A percentile compares a stretch with the other conserved stretches of the same genome.
phyloP scores from a whole-genome alignment of 2,113 vertebrate species.

The Cettia cetti region DNA sequence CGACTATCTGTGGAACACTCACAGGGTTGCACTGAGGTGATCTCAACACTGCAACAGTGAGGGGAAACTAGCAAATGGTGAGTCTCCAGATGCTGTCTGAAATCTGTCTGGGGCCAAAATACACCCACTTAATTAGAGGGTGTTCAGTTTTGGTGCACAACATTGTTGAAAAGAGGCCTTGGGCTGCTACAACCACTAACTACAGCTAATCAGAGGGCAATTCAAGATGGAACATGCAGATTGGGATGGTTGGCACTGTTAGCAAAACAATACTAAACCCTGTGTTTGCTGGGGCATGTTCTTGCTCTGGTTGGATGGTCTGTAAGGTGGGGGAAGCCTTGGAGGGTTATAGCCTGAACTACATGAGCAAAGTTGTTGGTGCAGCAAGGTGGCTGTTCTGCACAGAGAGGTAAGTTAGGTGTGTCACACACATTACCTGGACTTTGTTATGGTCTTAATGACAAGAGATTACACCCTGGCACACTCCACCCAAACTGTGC shows the following conservation, averaged over 20 bases:
- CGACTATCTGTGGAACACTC: background rate
- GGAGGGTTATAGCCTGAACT: background rate
- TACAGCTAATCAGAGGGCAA: background rate
- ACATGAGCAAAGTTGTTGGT: fast-evolving
- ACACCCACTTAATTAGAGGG: background rate
- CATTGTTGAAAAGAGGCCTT: background rate
- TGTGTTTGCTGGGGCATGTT: background rate
- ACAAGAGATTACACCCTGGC: background rate
- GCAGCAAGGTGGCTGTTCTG: background rate
- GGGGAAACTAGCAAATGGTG: background rate
- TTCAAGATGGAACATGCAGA: background rate
- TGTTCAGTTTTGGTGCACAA: background rate
- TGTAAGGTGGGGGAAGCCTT: background rate
- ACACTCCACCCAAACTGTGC: background rate
- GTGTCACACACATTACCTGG: background rate
- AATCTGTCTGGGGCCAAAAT: background rate
- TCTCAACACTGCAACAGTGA: background rate
- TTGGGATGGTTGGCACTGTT: background rate
- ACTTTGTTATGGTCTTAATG: background rate
- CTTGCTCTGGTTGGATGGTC: background rate
- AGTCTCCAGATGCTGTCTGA: background rate
- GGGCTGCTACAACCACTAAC: background rate
- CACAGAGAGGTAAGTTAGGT: background rate
- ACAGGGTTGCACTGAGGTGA: background rate
- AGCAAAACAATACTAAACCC: background rate